A percentile compares a stretch with the other conserved stretches of the same genome.
Conservation (phyloP, 2,113 vertebrate genomes). For the Amia ocellicauda region DNA sequence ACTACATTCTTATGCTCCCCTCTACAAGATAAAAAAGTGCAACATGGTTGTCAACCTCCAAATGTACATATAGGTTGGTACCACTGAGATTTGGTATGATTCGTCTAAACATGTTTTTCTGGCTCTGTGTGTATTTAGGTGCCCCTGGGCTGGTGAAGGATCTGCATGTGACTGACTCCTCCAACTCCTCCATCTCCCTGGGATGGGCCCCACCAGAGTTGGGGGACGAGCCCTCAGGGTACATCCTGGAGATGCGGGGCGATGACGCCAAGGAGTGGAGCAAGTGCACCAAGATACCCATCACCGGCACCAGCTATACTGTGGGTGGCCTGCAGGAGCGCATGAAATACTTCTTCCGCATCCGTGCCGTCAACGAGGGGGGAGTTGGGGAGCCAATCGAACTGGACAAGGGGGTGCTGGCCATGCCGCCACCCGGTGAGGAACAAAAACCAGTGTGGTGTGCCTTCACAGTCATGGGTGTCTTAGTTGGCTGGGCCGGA, state of each 20-base stretch:
- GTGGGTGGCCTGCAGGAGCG: constrained; percentile 54
- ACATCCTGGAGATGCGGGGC: constrained; percentile 50
- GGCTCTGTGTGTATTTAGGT: constrained; percentile 33
- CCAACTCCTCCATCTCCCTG: constrained; percentile 59
- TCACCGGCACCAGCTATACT: constrained; percentile 48
- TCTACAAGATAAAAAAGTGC: no score
- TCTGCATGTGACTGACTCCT: constrained; percentile 52
- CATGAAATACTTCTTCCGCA: constrained; percentile 57
- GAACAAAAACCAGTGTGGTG: no score
- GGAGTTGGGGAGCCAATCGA: constrained; percentile 46
- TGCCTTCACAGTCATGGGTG: no score
- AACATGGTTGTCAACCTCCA: no score
- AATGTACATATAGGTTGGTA: no score
- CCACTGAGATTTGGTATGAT: no score
- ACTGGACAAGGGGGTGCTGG: constrained; percentile 44
- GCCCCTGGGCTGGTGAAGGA: constrained; percentile 54
- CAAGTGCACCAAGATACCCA: constrained; percentile 53
- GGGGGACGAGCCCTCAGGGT: constrained; percentile 49
- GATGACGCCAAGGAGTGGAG: constrained; percentile 55
- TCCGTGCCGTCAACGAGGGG: constrained; percentile 53
- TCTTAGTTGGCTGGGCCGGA: no score
- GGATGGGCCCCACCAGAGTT: constrained; percentile 46
- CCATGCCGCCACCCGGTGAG: constrained; percentile 59
- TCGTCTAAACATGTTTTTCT: not conserved
- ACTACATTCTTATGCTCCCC: no score